Percentiles rank a stretch among this genome's conserved stretches.
These are phyloP conservation scores for Apomyelois bistriatella DNA, from an alignment of 2,888 invertebrate genomes.

Conservation along the genomic window DNA sequence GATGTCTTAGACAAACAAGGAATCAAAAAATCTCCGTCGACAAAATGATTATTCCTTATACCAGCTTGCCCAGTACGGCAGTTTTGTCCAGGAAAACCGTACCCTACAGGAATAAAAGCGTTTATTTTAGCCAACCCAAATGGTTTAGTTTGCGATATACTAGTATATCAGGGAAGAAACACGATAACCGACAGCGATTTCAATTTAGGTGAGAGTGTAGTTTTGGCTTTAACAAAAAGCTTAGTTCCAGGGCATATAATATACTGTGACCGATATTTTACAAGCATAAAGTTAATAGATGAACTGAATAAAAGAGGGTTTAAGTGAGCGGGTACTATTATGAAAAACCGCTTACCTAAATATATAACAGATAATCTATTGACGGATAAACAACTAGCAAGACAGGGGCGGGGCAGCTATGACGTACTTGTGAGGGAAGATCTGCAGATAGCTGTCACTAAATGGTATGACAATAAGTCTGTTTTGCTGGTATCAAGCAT, in stretches of 20 bases:
- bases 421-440: neutral
- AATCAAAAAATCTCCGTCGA: constrained; percentile 18
- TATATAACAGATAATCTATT: too few relatives aligned
- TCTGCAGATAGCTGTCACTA: neutral
- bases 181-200: too few relatives aligned
- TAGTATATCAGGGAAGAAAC: constrained; percentile 17
- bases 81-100: constrained; percentile 21
- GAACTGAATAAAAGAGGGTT: neutral
- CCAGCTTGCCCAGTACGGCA: constrained; percentile 21
- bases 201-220: constrained; percentile 15
- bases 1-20: constrained; percentile 16
- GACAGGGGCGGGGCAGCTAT: neutral
- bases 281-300: constrained; percentile 8
- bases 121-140: constrained; percentile 18
- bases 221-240: constrained; percentile 13
- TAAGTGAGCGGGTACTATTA: constrained; percentile 12
- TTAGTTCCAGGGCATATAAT: constrained; percentile 11
- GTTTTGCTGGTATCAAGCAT: neutral
- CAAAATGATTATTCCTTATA: constrained; percentile 25
- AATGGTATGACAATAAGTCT: neutral
- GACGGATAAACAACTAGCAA: neutral
- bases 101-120: constrained; percentile 23
- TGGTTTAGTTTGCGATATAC: constrained; percentile 15
- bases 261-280: constrained; percentile 17
- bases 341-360: constrained; percentile 17